Base-by-base conservation (phyloP, 2,888 invertebrate species). In the Phoenoteleia sp. region DNA sequence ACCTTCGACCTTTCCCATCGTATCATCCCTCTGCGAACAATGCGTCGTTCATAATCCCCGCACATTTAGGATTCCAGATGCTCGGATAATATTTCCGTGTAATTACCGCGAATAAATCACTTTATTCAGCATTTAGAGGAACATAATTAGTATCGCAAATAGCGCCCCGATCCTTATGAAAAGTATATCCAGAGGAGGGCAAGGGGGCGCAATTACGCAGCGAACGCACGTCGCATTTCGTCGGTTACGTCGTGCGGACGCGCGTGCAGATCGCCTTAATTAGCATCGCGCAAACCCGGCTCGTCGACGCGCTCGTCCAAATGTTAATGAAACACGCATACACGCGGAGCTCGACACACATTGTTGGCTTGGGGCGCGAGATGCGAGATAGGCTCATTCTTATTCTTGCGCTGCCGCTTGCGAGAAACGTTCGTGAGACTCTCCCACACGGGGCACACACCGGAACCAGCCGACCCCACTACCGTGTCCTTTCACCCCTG, bases 241-340 rank as follows among this genome's bases (percentile, higher is more conserved):
- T 29, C 69, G 81, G 75, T 74, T 52, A 19, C 13, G 47, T 66
- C 25, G 75, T 42, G 64, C 74, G 27, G 5, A 54, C 33, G 71
- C 62, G 13, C 47, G 66, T 45, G 27, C 39, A 47, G 42, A 45
- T 81, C 49, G 62, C 72, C 82, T 77, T 79, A 77, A 79, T 77
- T 77, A 84, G 83, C 72, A 52, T 60, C 72, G 83, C 77, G 74
- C 69, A 62, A 83, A 77, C 66, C 62, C 19, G 69, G 69, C 72
- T 72, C 77, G 82, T 77, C 77, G 82, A 83, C 82, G 82, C 72
- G 72, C 72, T 76, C 52, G 72, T 77, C 77, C 82, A 42, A 83
- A 83, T 83, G 82, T 77, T 77, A 77, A 83, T 77, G 66, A 49
- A 67, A 58, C 77, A 77, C 82, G 49, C 77, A 72, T 36, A 54